phyloP scores from a whole-genome alignment of 1,140 invertebrate genomes.

The Euglossa dilemma region DNA sequence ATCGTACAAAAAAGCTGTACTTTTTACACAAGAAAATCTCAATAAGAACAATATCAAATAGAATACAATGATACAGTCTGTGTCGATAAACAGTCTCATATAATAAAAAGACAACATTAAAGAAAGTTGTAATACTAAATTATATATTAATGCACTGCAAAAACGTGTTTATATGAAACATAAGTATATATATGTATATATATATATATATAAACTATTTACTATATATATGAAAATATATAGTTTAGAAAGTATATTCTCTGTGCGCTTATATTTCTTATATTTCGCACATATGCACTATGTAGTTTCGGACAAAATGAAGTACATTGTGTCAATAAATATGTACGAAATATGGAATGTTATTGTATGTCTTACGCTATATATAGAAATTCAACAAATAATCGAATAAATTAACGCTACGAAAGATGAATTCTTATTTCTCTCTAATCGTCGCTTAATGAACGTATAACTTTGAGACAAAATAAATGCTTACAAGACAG shows the following conservation, averaged over 20 bases:
- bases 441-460: constrained; percentile 25
- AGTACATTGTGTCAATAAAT: not conserved
- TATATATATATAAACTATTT: not conserved
- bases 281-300: not conserved
- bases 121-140: constrained; percentile 8
- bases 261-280: constrained; percentile 3
- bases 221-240: not conserved
- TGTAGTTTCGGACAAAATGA: constrained; percentile 8
- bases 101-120: constrained; percentile 25
- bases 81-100: constrained; percentile 35
- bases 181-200: constrained; percentile 8
- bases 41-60: constrained; percentile 6
- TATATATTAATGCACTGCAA: constrained; percentile 9
- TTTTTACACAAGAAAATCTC: constrained; percentile 1
- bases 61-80: constrained; percentile 3
- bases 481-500: constrained; percentile 72
- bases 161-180: constrained; percentile 5
- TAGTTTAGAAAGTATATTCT: constrained; percentile 24
- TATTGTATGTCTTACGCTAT: constrained; percentile 22
- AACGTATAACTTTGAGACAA: constrained; percentile 28
- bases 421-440: constrained; percentile 45
- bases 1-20: constrained; percentile 10
- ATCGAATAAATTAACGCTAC: constrained; percentile 18
- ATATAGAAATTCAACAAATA: constrained; percentile 1
- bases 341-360: constrained; percentile 48